Base-by-base conservation (phyloP, 92 coral and sea anemone species). In the Micromussa lordhowensis region DNA sequence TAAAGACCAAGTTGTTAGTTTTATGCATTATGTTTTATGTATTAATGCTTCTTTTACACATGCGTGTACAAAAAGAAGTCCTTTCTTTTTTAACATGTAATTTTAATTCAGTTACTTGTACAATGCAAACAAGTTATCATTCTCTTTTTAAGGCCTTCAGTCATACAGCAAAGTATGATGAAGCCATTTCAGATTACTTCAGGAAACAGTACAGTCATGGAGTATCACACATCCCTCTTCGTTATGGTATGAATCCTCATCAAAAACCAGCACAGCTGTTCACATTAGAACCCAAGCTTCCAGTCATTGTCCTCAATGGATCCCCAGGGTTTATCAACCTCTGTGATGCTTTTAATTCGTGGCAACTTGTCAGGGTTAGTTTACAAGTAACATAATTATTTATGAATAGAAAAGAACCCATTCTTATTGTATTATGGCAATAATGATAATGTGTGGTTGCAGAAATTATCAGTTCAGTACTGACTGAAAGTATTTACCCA, bases 231-330 rank as follows among this genome's bases (percentile, higher is more conserved):
- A 66, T 96, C 72, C 98, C 97, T 1, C 90, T 96, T 66, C 91
- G 99, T 28, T 96, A 96, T 83, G 99, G 99, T 66, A 96, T 96
- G 99, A 96, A 96, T 88, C 99, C 99, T 58, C 98, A 96, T 85
- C 99, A 96, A 82, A 95, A 96, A 72, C 98, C 99, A 28, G 99
- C 99, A 54, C 98, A 94, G 85, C 92, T 96, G 51, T 95, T 81
- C 79, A 95, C 98, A 61, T 90, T 94, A 72, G 95, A 95, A 38
- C 91, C 99, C 7, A 94, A 94, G 80, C 91, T 96, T 54, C 99
- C 99, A 51, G 96, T 96, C 68, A 95, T 84, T 73, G 98, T 96
- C 5, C 90, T 96, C 64, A 96, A 95, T 94, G 98, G 99, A 28
- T 87, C 99, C 34, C 99, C 99, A 74, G 99, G 99, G 36, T 96